These are phyloP conservation scores for Atethmia centrago DNA, from an alignment of 2,888 invertebrate species.

Conservation along the genomic window DNA sequence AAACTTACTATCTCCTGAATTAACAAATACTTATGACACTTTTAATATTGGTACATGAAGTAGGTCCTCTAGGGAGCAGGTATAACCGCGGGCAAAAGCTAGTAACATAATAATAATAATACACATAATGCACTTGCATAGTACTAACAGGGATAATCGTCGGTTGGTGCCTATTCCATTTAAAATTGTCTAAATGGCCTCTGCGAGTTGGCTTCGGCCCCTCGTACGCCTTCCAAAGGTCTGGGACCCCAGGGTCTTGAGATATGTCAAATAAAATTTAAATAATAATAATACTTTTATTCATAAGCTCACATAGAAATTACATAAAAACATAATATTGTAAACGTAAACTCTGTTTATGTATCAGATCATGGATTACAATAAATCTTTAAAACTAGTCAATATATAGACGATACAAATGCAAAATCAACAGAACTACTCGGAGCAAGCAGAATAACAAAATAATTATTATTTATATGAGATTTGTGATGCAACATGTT, in stretches of 20 bases:
- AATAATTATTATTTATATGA: background rate
- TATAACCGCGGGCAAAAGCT: background rate
- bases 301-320: too few species aligned
- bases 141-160: too few species aligned
- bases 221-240: too few species aligned
- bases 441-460: conserved; percentile 3
- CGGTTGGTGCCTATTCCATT: too few species aligned
- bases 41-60: background rate
- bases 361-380: conserved; percentile 14
- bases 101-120: background rate
- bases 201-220: too few species aligned
- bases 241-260: too few species aligned
- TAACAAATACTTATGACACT: background rate
- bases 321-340: background rate
- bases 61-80: background rate
- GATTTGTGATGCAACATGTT: conserved; percentile 13
- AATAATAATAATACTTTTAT: too few species aligned
- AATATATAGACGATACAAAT: conserved; percentile 15
- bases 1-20: background rate
- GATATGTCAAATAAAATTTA: too few species aligned
- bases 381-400: conserved; percentile 11
- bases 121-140: too few species aligned
- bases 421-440: conserved; percentile 6
- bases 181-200: too few species aligned
- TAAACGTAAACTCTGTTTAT: background rate